phyloP scores from a whole-genome alignment of 1,140 invertebrate species.

The Polypedilum pembai region DNA sequence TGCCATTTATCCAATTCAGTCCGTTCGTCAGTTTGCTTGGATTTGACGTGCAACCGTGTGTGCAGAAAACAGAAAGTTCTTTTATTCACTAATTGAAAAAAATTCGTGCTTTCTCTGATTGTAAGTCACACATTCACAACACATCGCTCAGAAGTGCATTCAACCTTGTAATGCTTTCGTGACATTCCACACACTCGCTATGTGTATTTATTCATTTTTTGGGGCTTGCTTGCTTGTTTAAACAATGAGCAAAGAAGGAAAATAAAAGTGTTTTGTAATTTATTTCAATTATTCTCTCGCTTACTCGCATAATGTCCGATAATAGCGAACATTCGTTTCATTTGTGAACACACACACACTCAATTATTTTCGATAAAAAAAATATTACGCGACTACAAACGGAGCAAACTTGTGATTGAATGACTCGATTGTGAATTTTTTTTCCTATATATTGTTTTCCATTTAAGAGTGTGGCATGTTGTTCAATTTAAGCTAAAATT shows the following conservation, averaged over 20 bases:
- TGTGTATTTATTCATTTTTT: not conserved
- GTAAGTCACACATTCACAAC: not conserved
- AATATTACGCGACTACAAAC: not conserved
- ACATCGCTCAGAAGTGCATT: constrained; percentile 16
- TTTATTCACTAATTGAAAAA: constrained; percentile 13
- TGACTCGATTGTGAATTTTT: not conserved
- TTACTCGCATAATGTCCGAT: not conserved
- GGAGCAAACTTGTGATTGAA: not conserved
- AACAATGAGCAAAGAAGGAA: not conserved
- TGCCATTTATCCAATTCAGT: constrained; percentile 11
- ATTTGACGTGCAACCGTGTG: not conserved
- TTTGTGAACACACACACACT: not conserved
- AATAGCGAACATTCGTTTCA: not conserved
- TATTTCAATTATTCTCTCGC: constrained; percentile 18
- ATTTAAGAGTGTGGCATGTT: not conserved
- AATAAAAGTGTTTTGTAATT: not conserved
- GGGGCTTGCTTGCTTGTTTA: not conserved
- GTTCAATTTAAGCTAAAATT: not conserved
- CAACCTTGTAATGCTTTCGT: constrained; percentile 17
- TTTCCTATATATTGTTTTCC: not conserved
- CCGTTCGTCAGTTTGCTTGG: not conserved
- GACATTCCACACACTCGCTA: not conserved
- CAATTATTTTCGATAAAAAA: not conserved
- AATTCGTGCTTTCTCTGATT: not conserved
- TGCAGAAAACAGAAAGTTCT: not conserved